These are phyloP conservation scores for Phaetusa simplex DNA, from an alignment of 2,113 vertebrate genomes.

Conservation along the genomic window DNA sequence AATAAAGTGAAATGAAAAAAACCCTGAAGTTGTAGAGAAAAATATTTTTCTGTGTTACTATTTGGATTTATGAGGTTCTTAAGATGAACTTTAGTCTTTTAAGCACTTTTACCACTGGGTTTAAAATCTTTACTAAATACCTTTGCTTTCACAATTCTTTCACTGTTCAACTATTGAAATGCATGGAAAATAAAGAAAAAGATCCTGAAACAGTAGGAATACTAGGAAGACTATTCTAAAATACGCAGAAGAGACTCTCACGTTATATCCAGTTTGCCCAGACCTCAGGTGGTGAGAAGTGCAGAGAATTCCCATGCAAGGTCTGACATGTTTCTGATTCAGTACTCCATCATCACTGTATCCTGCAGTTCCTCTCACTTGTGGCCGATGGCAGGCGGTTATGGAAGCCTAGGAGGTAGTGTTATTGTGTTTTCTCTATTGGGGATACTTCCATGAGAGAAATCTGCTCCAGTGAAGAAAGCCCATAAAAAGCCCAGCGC, in stretches of 20 bases:
- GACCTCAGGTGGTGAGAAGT: neutral
- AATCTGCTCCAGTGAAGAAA: slow-evolving; percentile 1
- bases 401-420: neutral
- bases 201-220: neutral
- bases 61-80: neutral
- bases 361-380: neutral
- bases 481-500: neutral
- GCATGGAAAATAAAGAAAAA: neutral
- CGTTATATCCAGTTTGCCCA: neutral
- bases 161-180: neutral
- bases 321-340: neutral
- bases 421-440: neutral
- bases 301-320: neutral
- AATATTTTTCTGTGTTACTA: neutral
- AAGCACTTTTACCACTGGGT: neutral
- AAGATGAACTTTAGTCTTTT: neutral
- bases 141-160: neutral
- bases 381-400: neutral
- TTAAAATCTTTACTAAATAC: neutral
- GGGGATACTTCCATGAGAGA: neutral
- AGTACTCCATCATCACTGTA: neutral
- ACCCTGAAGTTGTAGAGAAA: neutral
- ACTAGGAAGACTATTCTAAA: neutral
- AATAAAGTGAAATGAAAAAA: neutral
- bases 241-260: neutral